These are phyloP conservation scores for Pristionchus mayeri DNA, from an alignment of 2,888 invertebrate genomes.

Conservation along the genomic window DNA sequence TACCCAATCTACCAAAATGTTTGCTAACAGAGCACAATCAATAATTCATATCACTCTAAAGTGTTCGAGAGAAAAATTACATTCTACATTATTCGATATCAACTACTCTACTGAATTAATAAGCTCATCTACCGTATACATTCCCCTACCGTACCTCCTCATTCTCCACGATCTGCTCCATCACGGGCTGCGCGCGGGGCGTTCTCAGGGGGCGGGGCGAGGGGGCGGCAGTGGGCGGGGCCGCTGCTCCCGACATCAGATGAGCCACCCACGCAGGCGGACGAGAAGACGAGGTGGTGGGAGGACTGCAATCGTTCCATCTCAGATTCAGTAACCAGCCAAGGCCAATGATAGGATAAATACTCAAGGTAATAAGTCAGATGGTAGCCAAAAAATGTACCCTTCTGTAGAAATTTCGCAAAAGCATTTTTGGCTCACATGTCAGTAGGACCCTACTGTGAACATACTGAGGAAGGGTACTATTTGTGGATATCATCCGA, in stretches of 20 bases:
- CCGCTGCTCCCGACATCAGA: background rate
- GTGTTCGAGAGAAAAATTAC: background rate
- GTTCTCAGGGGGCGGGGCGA: background rate
- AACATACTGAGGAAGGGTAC: too few relatives aligned
- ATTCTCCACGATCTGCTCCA: slow-evolving; percentile 48
- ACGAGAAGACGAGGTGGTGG: background rate
- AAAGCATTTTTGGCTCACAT: too few relatives aligned
- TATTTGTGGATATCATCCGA: too few relatives aligned
- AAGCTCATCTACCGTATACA: background rate
- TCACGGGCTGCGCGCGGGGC: background rate
- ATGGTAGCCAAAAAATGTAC: too few relatives aligned
- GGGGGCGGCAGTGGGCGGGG: background rate
- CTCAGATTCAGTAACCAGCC: background rate
- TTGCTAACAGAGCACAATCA: too few relatives aligned
- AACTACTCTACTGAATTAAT: too few relatives aligned
- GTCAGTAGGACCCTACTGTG: too few relatives aligned
- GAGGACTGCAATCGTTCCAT: slow-evolving; percentile 6
- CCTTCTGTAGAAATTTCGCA: too few relatives aligned
- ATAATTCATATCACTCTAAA: too few relatives aligned
- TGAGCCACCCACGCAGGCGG: slow-evolving; percentile 41
- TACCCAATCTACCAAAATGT: too few relatives aligned
- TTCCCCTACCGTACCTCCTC: background rate
- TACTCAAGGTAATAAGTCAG: too few relatives aligned
- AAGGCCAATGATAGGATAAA: too few relatives aligned
- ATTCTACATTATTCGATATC: background rate